phyloP scores from a whole-genome alignment of 2,888 invertebrate species.

The Acronicta aceris region DNA sequence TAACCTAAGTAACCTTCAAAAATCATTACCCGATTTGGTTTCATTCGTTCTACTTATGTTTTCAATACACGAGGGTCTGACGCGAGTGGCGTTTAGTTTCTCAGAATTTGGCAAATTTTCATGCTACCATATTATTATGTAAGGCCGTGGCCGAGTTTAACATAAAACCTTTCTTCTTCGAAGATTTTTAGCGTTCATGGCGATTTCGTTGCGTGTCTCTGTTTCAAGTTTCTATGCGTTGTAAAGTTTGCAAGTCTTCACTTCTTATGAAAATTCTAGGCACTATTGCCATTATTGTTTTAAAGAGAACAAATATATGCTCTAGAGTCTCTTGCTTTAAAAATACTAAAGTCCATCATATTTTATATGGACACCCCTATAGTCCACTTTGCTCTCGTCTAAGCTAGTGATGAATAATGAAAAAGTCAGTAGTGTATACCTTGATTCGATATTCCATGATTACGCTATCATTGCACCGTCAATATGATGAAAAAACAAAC shows the following conservation, averaged over 20 bases:
- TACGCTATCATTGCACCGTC: no score
- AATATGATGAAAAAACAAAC: no score
- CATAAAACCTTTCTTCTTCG: constrained; percentile 29
- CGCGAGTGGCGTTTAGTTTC: constrained; percentile 38
- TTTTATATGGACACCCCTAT: no score
- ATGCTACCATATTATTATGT: constrained; percentile 36
- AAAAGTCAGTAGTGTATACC: no score
- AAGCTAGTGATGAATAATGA: no score
- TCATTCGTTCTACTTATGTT: constrained; percentile 51
- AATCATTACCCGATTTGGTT: constrained; percentile 49
- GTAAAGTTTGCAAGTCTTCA: constrained; percentile 36
- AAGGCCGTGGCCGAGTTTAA: constrained; percentile 29
- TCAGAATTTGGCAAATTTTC: constrained; percentile 44
- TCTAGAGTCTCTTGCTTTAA: no score
- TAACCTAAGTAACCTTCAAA: constrained; percentile 42
- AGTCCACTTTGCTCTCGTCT: no score
- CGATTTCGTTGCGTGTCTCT: constrained; percentile 16
- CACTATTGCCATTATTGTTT: no score
- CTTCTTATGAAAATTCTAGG: no score
- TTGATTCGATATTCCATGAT: no score
- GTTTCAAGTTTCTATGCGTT: constrained; percentile 23
- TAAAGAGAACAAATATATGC: no score
- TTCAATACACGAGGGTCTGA: constrained; percentile 47
- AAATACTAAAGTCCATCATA: no score
- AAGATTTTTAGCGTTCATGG: constrained; percentile 37